phyloP scores from a whole-genome alignment of 2,888 invertebrate species.

The Drosophila lutescens region DNA sequence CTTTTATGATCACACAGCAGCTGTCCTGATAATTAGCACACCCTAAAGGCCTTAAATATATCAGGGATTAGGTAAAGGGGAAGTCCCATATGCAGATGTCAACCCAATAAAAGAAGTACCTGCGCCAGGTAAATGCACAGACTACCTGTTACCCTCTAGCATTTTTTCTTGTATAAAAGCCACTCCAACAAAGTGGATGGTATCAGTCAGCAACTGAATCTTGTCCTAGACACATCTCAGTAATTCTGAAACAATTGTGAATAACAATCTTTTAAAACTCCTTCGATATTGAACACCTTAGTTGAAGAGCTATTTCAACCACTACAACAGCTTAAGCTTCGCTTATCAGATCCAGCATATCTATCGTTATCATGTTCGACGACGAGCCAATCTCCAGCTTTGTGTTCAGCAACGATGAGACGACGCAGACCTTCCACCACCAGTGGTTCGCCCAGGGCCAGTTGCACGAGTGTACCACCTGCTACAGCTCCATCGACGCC shows the following conservation, averaged over 20 bases:
- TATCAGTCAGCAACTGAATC: constrained; percentile 43
- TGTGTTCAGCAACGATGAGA: constrained; percentile 50
- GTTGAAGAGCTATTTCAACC: background rate
- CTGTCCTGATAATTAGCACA: background rate
- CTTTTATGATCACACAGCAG: constrained; percentile 14
- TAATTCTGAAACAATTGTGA: background rate
- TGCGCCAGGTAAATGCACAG: constrained; percentile 27
- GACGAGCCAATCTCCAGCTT: constrained; percentile 58
- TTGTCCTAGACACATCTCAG: constrained; percentile 39
- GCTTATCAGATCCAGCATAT: too few species aligned
- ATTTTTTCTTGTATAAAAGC: constrained; percentile 39
- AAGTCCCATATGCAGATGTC: constrained; percentile 38
- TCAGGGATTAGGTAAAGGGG: constrained; percentile 2
- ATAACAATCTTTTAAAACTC: background rate
- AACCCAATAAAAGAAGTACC: constrained; percentile 10
- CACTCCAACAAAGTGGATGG: background rate
- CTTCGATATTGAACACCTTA: background rate
- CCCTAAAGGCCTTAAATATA: constrained; percentile 16
- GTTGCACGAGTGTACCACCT: constrained; percentile 59
- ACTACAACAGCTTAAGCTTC: background rate
- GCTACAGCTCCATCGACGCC: constrained; percentile 60
- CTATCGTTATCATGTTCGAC: constrained; percentile 29
- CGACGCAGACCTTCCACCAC: constrained; percentile 57
- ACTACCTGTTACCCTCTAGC: constrained; percentile 43
- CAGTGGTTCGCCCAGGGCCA: constrained; percentile 52